Conservation (phyloP, 1,140 invertebrate species). For the Sarcophaga bullata region DNA sequence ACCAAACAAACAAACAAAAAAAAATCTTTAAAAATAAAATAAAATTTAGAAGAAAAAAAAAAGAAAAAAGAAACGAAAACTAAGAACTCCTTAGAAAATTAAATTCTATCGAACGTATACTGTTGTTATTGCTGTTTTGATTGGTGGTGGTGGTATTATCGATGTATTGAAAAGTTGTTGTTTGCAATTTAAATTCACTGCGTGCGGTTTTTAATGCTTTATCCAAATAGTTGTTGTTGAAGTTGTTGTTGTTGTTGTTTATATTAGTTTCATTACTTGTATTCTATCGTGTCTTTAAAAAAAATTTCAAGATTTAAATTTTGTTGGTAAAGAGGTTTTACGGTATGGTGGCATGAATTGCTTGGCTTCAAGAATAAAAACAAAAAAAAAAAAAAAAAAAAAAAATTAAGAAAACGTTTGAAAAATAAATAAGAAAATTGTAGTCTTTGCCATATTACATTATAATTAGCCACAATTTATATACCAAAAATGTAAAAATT, state of each 20-base stretch:
- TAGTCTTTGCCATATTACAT: constrained; percentile 36
- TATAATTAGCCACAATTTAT: constrained; percentile 43
- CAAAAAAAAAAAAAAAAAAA: not conserved
- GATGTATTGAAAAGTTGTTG: constrained; percentile 33
- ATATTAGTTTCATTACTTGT: not conserved
- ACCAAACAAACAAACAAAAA: not conserved
- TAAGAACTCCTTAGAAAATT: not conserved
- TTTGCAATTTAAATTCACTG: constrained; percentile 31
- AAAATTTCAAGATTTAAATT: constrained; percentile 12
- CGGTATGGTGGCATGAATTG: not conserved
- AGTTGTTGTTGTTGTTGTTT: not conserved
- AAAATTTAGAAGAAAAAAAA: not conserved
- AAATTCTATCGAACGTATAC: too few relatives aligned
- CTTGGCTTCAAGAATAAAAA: too few relatives aligned
- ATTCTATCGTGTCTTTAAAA: not conserved
- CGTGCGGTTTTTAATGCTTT: constrained; percentile 32
- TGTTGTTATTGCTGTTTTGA: not conserved
- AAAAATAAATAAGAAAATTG: not conserved
- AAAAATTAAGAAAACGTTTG: not conserved
- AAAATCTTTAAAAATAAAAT: not conserved
- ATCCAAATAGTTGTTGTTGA: not conserved
- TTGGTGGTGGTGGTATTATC: not conserved
- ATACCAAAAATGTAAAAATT: constrained; percentile 39
- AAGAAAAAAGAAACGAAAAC: not conserved
- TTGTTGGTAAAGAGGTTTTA: not conserved